phyloP scores from a whole-genome alignment of 2,888 invertebrate genomes.

The Cremastinae sp. region DNA sequence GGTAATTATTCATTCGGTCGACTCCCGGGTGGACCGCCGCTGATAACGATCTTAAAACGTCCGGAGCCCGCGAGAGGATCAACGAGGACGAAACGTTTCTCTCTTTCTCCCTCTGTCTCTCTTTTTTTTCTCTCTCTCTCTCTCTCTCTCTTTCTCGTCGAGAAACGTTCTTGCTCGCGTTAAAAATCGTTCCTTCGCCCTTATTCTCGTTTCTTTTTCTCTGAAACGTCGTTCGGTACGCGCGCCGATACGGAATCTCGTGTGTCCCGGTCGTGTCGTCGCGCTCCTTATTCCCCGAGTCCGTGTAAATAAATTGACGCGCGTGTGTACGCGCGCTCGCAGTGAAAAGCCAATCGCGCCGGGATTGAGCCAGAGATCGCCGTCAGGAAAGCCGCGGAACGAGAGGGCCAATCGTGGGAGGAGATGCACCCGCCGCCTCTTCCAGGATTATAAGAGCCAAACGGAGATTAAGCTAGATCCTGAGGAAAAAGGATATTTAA shows the following conservation, averaged over 20 bases:
- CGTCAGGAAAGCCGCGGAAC: conserved; percentile 45
- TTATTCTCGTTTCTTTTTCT: conserved; percentile 21
- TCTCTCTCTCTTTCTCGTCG: conserved; percentile 40
- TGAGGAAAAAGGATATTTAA: conserved; percentile 6
- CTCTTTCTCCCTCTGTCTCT: conserved; percentile 38
- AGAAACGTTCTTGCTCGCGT: no score
- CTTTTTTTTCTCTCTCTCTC: conserved; percentile 31
- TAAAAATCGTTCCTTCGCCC: conserved; percentile 52
- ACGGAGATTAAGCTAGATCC: neutral
- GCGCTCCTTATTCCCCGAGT: conserved; percentile 29
- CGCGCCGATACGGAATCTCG: conserved; percentile 74
- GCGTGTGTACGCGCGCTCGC: no score
- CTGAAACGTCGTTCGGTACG: conserved; percentile 59
- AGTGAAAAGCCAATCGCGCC: conserved; percentile 45
- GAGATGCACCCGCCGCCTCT: neutral
- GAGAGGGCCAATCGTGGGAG: neutral
- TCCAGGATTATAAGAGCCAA: no score
- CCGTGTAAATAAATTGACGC: no score
- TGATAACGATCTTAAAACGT: conserved; percentile 75
- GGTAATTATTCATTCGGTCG: conserved; percentile 76
- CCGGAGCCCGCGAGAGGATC: conserved; percentile 63
- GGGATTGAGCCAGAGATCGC: conserved; percentile 60
- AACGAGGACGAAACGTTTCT: conserved; percentile 43
- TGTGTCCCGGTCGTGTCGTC: conserved; percentile 65
- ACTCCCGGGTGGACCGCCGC: conserved; percentile 67